These are phyloP conservation scores for Campoletis raptor DNA, from an alignment of 2,888 invertebrate species.

Conservation along the genomic window DNA sequence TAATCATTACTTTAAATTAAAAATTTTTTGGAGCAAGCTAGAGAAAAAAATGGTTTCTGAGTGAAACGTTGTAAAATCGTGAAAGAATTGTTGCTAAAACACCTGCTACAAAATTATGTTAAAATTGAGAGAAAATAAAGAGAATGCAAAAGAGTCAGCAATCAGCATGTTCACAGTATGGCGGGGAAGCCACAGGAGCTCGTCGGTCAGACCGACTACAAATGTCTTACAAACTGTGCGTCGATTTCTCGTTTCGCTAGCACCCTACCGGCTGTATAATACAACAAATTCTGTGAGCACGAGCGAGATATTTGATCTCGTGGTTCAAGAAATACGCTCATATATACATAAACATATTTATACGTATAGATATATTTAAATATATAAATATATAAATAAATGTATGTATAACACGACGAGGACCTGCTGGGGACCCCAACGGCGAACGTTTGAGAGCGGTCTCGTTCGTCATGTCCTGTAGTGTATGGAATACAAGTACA, in stretches of 20 bases:
- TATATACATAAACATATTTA: not conserved
- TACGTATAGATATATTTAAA: not conserved
- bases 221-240: conserved; percentile 83
- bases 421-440: conserved; percentile 83
- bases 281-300: conserved; percentile 61
- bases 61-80: not conserved
- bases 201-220: conserved; percentile 73
- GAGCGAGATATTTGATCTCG: conserved; percentile 43
- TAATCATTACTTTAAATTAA: not conserved
- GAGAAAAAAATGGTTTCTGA: not conserved
- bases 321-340: not conserved
- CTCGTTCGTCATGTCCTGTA: conserved; percentile 71
- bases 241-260: conserved; percentile 79
- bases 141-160: conserved; percentile 18
- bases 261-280: conserved; percentile 69
- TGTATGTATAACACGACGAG: conserved; percentile 71
- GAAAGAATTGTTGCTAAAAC: not conserved
- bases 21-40: not conserved
- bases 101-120: conserved; percentile 29
- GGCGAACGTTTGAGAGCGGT: conserved; percentile 80
- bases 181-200: conserved; percentile 63
- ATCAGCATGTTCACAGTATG: conserved; percentile 38
- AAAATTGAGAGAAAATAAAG: conserved; percentile 1
- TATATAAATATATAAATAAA: not conserved
- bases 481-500: conserved; percentile 61